phyloP scores from a whole-genome alignment of 1,140 invertebrate species.

The Cotesia glomerata region DNA sequence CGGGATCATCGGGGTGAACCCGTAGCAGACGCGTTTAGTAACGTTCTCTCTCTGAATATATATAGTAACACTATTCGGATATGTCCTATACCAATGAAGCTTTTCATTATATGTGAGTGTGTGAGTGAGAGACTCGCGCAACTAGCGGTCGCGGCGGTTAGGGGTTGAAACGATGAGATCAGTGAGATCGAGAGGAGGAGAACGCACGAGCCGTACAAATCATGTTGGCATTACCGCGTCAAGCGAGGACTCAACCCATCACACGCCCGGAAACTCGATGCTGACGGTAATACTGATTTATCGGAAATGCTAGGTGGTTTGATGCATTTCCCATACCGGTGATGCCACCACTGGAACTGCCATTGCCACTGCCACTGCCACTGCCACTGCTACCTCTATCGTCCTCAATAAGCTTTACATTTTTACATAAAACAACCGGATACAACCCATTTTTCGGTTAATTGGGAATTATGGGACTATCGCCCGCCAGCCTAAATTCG shows the following conservation, averaged over 20 bases:
- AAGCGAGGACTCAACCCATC: constrained; percentile 56
- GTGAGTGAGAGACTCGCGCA: constrained; percentile 30
- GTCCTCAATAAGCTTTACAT: constrained; percentile 29
- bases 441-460: constrained; percentile 41
- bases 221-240: constrained; percentile 61
- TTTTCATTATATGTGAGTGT: constrained; percentile 5
- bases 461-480: constrained; percentile 36
- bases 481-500: not conserved
- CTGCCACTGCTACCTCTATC: constrained; percentile 11
- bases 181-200: constrained; percentile 34
- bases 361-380: no score
- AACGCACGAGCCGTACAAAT: constrained; percentile 58
- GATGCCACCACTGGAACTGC: not conserved
- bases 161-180: constrained; percentile 42
- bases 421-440: constrained; percentile 35
- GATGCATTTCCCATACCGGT: not conserved
- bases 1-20: constrained; percentile 58
- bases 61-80: constrained; percentile 11
- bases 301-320: constrained; percentile 47
- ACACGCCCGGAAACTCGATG: constrained; percentile 55
- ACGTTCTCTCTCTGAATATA: not conserved
- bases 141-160: constrained; percentile 25
- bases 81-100: constrained; percentile 11
- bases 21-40: constrained; percentile 30
- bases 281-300: constrained; percentile 62